Evolutionary conservation across 1,140 invertebrate species (phyloP).

Genomic region (Drosophila cardini): DNA sequence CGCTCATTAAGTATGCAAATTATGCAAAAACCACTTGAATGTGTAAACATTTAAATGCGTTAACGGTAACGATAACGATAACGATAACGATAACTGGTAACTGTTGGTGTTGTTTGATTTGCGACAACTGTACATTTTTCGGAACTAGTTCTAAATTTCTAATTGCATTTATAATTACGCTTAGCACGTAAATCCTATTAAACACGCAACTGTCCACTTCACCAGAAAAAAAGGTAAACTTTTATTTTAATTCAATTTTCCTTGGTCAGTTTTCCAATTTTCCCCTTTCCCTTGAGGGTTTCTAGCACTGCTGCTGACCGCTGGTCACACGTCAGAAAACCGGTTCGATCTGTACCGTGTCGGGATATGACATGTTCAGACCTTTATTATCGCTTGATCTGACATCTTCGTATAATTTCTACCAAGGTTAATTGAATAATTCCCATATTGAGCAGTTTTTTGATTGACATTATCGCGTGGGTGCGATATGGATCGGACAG

Average conservation of each 20-base stretch:
- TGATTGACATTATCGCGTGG: slow-evolving; percentile 82
- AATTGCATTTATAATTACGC: slow-evolving; percentile 52
- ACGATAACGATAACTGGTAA: too few species aligned
- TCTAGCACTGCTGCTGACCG: slow-evolving; percentile 57
- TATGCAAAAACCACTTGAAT: slow-evolving; percentile 76
- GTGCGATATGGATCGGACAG: slow-evolving; percentile 52
- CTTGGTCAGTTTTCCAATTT: slow-evolving; percentile 43
- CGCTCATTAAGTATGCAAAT: slow-evolving; percentile 77
- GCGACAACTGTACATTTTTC: slow-evolving; percentile 7
- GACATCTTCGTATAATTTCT: slow-evolving; percentile 58
- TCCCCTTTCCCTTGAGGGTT: slow-evolving; percentile 1
- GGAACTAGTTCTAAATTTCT: slow-evolving; percentile 15
- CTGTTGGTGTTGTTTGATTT: too few species aligned
- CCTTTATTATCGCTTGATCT: slow-evolving; percentile 60
- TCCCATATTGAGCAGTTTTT: slow-evolving; percentile 71
- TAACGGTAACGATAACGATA: slow-evolving; percentile 37
- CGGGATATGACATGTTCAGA: neutral
- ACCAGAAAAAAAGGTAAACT: slow-evolving; percentile 47
- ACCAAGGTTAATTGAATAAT: slow-evolving; percentile 73
- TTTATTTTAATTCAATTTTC: slow-evolving; percentile 79
- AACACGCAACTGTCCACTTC: slow-evolving; percentile 67
- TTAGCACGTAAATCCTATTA: slow-evolving; percentile 75
- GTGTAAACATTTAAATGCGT: slow-evolving; percentile 70
- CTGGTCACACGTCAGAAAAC: slow-evolving; percentile 76
- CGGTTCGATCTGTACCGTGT: slow-evolving; percentile 54